These are phyloP conservation scores for Cotesia vestalis DNA, from an alignment of 1,140 invertebrate species.

Conservation along the genomic window DNA sequence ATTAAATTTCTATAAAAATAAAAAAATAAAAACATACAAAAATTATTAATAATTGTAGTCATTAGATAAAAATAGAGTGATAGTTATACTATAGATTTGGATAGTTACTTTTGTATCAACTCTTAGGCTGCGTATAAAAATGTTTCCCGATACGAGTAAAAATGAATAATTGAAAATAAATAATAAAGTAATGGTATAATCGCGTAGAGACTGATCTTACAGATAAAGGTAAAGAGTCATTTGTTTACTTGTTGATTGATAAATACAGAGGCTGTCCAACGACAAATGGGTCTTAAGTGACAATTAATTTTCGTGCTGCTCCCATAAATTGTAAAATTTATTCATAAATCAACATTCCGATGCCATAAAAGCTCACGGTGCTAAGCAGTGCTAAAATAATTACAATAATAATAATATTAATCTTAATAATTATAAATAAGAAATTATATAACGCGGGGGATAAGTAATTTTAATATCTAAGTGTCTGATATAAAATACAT, in stretches of 20 bases:
- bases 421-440: slow-evolving; percentile 10
- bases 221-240: slow-evolving; percentile 8
- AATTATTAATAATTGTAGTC: slow-evolving; percentile 37
- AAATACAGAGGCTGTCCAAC: slow-evolving; percentile 25
- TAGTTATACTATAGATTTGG: slow-evolving; percentile 41
- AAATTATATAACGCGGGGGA: not conserved
- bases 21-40: slow-evolving; percentile 39
- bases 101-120: no score
- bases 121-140: not conserved
- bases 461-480: no score
- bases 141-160: slow-evolving; percentile 2
- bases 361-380: slow-evolving; percentile 17
- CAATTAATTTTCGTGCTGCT: slow-evolving; percentile 13
- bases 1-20: slow-evolving; percentile 35
- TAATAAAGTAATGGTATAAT: slow-evolving; percentile 9
- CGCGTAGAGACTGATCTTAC: slow-evolving; percentile 26
- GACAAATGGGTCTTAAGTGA: not conserved
- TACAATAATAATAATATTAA: not conserved
- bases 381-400: slow-evolving; percentile 6
- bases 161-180: slow-evolving; percentile 2
- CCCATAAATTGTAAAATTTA: slow-evolving; percentile 7
- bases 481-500: no score
- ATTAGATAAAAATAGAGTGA: slow-evolving; percentile 31
- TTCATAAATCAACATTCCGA: slow-evolving; percentile 32
- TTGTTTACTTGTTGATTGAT: slow-evolving; percentile 19